A percentile compares a stretch with the other conserved stretches of the same genome.
phyloP scores from a whole-genome alignment of 2,113 vertebrate genomes.

The Pangasianodon gigas region DNA sequence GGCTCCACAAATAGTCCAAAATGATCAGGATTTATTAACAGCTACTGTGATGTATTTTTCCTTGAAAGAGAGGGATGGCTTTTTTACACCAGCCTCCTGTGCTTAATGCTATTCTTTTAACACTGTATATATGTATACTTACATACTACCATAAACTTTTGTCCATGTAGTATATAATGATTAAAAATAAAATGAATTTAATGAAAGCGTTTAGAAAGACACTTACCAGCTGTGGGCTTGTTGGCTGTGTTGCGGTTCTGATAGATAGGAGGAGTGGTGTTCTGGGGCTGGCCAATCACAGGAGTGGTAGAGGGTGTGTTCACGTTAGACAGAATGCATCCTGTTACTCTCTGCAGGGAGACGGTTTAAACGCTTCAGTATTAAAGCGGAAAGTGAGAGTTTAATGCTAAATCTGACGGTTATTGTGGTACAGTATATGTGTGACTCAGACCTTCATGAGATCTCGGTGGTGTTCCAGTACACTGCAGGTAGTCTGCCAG shows the following conservation, averaged over 20 bases:
- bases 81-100: neutral
- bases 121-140: neutral
- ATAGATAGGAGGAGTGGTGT: slow-evolving; percentile 84
- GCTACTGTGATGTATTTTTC: no score
- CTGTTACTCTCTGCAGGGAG: slow-evolving; percentile 87
- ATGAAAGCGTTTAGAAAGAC: neutral
- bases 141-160: neutral
- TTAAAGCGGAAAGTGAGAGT: neutral
- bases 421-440: neutral
- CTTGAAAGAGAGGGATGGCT: neutral
- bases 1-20: neutral
- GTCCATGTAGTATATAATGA: neutral
- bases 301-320: slow-evolving; percentile 94
- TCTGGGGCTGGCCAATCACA: slow-evolving; percentile 92
- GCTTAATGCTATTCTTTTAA: neutral
- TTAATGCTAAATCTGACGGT: no score
- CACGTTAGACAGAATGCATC: slow-evolving; percentile 97
- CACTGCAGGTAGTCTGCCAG: slow-evolving; percentile 97
- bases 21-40: neutral
- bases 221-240: slow-evolving; percentile 86
- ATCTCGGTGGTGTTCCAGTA: slow-evolving; percentile 95
- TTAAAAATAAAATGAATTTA: neutral
- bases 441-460: slow-evolving; percentile 89
- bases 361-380: slow-evolving; percentile 2
- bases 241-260: slow-evolving; percentile 84